Percentiles rank a stretch among this genome's conserved stretches.
Conservation (phyloP, 2,797 vertebrate genomes). For the Ibycter americanus region DNA sequence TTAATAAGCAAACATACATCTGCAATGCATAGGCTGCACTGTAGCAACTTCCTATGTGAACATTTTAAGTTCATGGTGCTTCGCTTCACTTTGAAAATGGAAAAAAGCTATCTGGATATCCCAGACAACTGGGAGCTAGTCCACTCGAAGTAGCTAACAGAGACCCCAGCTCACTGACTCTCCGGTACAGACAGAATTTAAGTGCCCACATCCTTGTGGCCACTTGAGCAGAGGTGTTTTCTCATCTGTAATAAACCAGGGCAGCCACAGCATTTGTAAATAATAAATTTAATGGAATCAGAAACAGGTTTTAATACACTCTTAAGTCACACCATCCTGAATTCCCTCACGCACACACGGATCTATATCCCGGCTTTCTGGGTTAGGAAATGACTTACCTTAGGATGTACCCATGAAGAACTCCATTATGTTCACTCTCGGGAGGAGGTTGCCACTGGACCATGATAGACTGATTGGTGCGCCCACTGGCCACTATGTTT, state of each 20-base stretch:
- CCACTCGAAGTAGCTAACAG: background rate
- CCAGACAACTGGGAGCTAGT: background rate
- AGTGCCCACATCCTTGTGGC: background rate
- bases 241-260: background rate
- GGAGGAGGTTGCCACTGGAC: conserved; percentile 98
- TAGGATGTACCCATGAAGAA: conserved; percentile 91
- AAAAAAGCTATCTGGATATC: background rate
- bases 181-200: background rate
- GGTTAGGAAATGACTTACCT: conserved; percentile 75
- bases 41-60: background rate
- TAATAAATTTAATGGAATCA: background rate
- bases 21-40: background rate
- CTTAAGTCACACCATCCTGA: background rate
- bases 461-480: conserved; percentile 98
- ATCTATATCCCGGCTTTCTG: background rate
- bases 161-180: background rate
- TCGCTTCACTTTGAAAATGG: background rate
- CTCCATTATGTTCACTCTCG: conserved; percentile 91
- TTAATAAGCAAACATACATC: conserved; percentile 8
- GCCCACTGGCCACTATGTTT: conserved; percentile 94
- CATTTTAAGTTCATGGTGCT: background rate
- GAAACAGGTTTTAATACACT: background rate
- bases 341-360: background rate
- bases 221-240: background rate
- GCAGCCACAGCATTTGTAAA: background rate